Percentiles rank a stretch among this genome's conserved stretches.
These are phyloP conservation scores for Prionailurus viverrinus DNA, from an alignment of 2,113 vertebrate genomes.

Conservation along the genomic window DNA sequence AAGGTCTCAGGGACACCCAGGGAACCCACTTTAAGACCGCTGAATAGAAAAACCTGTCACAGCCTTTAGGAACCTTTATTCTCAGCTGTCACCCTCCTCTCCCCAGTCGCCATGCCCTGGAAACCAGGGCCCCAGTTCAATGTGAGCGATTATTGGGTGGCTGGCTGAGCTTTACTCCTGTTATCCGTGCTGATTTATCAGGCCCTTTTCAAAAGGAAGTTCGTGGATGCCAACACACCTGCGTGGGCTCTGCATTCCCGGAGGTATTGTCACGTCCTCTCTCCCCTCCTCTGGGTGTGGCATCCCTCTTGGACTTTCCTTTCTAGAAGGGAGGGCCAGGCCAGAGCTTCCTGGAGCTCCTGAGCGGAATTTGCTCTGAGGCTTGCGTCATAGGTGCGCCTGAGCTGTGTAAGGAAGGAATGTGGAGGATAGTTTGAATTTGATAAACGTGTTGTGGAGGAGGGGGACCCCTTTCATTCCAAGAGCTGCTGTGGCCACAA, in stretches of 20 bases:
- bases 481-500: neutral
- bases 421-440: constrained; percentile 57
- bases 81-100: neutral
- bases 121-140: neutral
- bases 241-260: constrained; percentile 78
- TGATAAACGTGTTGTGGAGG: constrained; percentile 68
- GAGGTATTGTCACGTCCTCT: constrained; percentile 72
- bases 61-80: neutral
- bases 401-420: constrained; percentile 63
- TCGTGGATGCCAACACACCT: constrained; percentile 72
- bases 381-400: neutral
- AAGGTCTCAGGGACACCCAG: neutral
- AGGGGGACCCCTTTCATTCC: neutral
- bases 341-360: constrained; percentile 67
- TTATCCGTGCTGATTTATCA: constrained; percentile 64
- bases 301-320: constrained; percentile 75
- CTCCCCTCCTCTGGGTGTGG: constrained; percentile 66
- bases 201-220: constrained; percentile 69
- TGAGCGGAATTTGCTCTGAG: constrained; percentile 43
- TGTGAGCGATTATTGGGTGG: neutral
- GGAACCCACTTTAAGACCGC: neutral
- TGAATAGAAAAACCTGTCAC: neutral
- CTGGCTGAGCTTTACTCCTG: constrained; percentile 31
- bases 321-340: constrained; percentile 58
- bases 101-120: neutral